phyloP scores from a whole-genome alignment of 2,113 vertebrate species.

The Apteryx owenii region DNA sequence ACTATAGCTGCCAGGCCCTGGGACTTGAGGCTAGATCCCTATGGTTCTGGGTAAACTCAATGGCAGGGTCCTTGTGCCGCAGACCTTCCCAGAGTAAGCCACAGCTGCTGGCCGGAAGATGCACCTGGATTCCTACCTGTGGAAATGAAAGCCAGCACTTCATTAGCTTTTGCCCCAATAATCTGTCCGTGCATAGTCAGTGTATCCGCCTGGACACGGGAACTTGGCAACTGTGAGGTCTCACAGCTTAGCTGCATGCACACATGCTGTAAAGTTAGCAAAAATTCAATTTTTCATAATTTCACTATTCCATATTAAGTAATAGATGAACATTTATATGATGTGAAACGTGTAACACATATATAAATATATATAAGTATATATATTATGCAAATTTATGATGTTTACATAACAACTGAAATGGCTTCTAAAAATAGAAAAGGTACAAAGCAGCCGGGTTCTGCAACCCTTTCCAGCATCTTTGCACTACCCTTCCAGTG shows the following conservation, averaged over 20 bases:
- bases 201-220: not conserved
- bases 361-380: not conserved
- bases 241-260: not conserved
- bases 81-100: not conserved
- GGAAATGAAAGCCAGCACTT: not conserved
- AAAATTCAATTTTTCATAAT: not conserved
- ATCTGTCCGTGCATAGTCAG: not conserved
- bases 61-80: not conserved
- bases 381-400: not conserved
- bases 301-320: not conserved
- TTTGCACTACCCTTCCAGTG: not conserved
- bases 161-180: not conserved
- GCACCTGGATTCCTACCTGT: not conserved
- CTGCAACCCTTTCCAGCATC: not conserved
- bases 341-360: not conserved
- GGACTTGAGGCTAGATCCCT: not conserved
- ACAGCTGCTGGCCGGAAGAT: not conserved
- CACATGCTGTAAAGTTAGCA: not conserved
- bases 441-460: not conserved
- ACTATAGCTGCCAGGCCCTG: not conserved
- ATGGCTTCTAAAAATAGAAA: not conserved
- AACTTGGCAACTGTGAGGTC: not conserved
- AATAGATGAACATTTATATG: not conserved
- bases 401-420: not conserved
- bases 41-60: not conserved